Evolutionary conservation across 2,888 invertebrate genomes (phyloP).

Genomic region (Subacronicta megacephala): DNA sequence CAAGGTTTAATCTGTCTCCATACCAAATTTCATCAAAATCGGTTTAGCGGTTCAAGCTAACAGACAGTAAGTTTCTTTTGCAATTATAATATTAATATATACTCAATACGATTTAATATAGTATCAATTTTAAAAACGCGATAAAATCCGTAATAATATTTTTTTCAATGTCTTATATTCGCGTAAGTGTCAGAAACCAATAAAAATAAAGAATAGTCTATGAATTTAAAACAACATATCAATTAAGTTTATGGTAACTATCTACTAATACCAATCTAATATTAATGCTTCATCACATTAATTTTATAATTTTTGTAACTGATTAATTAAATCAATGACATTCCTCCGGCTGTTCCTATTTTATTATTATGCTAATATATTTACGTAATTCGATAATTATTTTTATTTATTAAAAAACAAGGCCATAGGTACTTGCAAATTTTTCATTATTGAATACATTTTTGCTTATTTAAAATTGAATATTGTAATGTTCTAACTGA

Average conservation of each 20-base stretch:
- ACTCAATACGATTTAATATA: no score
- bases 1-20: no score
- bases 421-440: background rate
- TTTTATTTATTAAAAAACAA: background rate
- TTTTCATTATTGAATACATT: background rate
- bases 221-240: background rate
- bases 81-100: no score
- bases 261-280: background rate
- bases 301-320: background rate
- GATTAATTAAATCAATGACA: background rate
- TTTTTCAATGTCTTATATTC: no score
- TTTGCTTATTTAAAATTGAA: background rate
- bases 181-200: no score
- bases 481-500: constrained; percentile 7
- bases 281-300: background rate
- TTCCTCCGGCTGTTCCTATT: background rate
- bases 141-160: no score
- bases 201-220: constrained; percentile 1
- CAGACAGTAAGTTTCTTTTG: no score
- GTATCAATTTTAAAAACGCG: no score
- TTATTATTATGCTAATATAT: background rate
- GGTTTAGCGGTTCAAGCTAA: no score
- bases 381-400: background rate
- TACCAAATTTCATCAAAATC: no score
- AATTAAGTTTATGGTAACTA: constrained; percentile 18